phyloP scores from a whole-genome alignment of 2,113 vertebrate genomes.

The Lophius piscatorius region DNA sequence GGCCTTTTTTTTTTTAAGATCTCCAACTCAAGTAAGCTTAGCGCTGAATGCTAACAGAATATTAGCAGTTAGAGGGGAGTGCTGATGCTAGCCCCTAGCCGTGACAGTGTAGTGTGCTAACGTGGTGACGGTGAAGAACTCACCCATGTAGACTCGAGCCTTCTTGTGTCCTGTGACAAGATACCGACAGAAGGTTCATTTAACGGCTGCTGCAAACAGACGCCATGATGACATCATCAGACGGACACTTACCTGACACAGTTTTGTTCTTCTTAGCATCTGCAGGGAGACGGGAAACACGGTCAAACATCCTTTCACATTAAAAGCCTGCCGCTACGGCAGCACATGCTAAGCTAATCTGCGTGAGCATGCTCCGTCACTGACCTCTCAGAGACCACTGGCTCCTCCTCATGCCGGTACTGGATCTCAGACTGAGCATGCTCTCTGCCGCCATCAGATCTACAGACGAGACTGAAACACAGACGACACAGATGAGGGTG shows the following conservation, averaged over 20 bases:
- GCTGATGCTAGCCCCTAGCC: too few relatives aligned
- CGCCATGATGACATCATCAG: background rate
- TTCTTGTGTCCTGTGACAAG: constrained; percentile 75
- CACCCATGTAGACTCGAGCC: constrained; percentile 73
- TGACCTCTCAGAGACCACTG: constrained; percentile 77
- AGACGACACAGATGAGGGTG: background rate
- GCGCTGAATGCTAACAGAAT: background rate
- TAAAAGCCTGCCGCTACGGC: constrained; percentile 1
- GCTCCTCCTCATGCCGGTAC: constrained; percentile 62
- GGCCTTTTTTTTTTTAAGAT: too few relatives aligned
- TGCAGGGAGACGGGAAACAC: constrained; percentile 41
- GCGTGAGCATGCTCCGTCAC: background rate
- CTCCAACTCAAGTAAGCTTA: too few relatives aligned
- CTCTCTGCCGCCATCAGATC: constrained; percentile 63
- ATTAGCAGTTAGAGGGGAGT: too few relatives aligned
- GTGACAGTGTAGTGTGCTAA: too few relatives aligned
- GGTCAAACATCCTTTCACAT: constrained; percentile 4
- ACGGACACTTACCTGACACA: constrained; percentile 51
- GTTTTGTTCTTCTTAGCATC: constrained; percentile 66
- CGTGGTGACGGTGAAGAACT: too few relatives aligned
- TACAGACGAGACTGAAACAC: constrained; percentile 42
- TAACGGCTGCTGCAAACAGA: background rate
- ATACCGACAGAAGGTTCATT: background rate
- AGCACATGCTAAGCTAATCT: background rate
- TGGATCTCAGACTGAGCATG: constrained; percentile 67